phyloP scores from a whole-genome alignment of 1,140 invertebrate genomes.

The Procambarus clarkii region DNA sequence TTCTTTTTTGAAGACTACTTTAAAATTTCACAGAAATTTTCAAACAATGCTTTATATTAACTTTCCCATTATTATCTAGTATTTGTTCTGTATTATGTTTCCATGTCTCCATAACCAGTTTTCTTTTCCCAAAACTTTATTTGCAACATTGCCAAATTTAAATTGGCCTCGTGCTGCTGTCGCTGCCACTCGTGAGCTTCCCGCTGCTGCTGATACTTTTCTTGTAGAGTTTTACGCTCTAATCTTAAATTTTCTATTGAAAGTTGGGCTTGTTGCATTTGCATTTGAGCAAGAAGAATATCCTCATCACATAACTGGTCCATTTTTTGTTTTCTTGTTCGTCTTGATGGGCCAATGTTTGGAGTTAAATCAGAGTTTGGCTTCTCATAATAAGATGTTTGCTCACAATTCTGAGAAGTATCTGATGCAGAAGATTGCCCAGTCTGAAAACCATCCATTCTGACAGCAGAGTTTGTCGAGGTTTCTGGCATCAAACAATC shows the following conservation, averaged over 20 bases:
- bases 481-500: conserved; percentile 53
- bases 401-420: conserved; percentile 38
- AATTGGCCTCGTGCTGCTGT: conserved; percentile 57
- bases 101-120: conserved; percentile 64
- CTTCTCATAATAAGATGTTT: conserved; percentile 56
- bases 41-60: background rate
- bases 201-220: conserved; percentile 53
- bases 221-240: conserved; percentile 57
- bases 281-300: conserved; percentile 60
- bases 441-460: conserved; percentile 54
- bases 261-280: conserved; percentile 65
- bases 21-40: background rate
- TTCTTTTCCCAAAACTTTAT: conserved; percentile 66
- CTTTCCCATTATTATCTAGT: background rate
- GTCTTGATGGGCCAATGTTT: conserved; percentile 49
- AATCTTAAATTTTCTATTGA: conserved; percentile 65
- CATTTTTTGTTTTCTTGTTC: conserved; percentile 65
- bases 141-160: conserved; percentile 62
- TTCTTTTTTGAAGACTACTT: background rate
- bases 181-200: conserved; percentile 63
- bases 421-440: conserved; percentile 48
- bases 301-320: conserved; percentile 62
- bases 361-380: conserved; percentile 37
- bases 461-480: conserved; percentile 37
- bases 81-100: conserved; percentile 41